Base-by-base conservation (phyloP, 2,888 invertebrate genomes). In the Amblyjoppa proteus region DNA sequence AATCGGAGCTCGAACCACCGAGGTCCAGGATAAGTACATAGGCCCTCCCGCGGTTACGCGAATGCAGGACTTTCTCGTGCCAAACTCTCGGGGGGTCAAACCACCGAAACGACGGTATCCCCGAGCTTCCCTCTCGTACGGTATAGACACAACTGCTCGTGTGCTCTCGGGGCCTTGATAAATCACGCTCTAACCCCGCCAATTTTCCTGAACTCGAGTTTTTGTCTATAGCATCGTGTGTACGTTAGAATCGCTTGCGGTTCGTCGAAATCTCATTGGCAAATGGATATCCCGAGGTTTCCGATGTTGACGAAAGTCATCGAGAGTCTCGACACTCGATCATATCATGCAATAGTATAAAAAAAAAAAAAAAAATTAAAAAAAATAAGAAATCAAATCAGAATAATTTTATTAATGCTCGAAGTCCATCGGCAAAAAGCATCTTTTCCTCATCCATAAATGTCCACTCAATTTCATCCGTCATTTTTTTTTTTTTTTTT, bases 41-140 rank as follows among this genome's bases (percentile, higher is more conserved):
- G 49, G 45, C 70, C 68, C 25, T 13, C 9, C 49, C 68, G 83
- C 49, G 73, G 68, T 83, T 58, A 73, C 34, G 73, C 28, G 73
- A 83, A 78, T 83, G 68, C n/a, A 13, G 49, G 58, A 83, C 58
- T 78, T 83, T 78, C 45, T 45, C 83, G 20, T 68, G 73, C 68
- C 25, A 73, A 73, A 74, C 77, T 68, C 68, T 56, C 38, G 64
- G 70, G 70, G 70, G 51, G 61, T 61, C 61, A 78, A 78, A 83
- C 77, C 73, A 38, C 73, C 68, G 49, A 83, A 83, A 73, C 73
- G 77, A 58, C 77, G 13, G 45, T 45, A 7, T 31, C 16, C 61
- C 7, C 61, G 34, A 64, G 61, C 16, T n/a, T 64, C 25, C 6
- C 31, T n/a, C 61, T 31, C 31, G 6, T 34, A 31, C 31, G 34